phyloP scores from a whole-genome alignment of 2,113 vertebrate species.

The Psettodes erumei region DNA sequence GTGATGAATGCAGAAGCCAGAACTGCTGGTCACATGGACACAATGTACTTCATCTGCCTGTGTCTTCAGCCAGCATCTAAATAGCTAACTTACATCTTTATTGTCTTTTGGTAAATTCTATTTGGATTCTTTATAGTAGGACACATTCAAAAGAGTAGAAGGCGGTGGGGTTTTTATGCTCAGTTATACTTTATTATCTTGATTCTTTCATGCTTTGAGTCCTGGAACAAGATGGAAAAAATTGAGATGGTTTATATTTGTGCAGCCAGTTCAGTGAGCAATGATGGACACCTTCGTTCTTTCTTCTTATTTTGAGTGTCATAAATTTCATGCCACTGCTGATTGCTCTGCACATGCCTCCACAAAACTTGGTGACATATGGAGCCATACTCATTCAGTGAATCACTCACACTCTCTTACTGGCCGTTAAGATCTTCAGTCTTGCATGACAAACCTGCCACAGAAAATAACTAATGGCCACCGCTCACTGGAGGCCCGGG shows the following conservation, averaged over 20 bases:
- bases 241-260: not conserved
- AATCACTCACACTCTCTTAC: constrained; percentile 33
- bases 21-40: not conserved
- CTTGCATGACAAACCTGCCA: constrained; percentile 39
- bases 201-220: not conserved
- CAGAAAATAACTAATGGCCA: constrained; percentile 26
- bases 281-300: not conserved
- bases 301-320: constrained; percentile 8
- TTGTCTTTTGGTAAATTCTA: not conserved
- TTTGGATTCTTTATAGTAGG: not conserved
- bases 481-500: not conserved
- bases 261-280: constrained; percentile 17
- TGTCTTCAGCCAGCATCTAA: not conserved
- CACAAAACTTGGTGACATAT: constrained; percentile 13
- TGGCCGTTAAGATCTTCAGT: constrained; percentile 13
- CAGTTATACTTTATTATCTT: not conserved
- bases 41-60: not conserved
- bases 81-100: not conserved
- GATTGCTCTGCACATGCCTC: constrained; percentile 21
- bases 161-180: not conserved
- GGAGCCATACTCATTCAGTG: constrained; percentile 24
- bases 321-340: constrained; percentile 18
- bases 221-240: constrained; percentile 6
- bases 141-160: not conserved
- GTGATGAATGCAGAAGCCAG: too few relatives aligned